These are phyloP conservation scores for Drosophila punjabiensis DNA, from an alignment of 1,140 invertebrate species.

Conservation along the genomic window DNA sequence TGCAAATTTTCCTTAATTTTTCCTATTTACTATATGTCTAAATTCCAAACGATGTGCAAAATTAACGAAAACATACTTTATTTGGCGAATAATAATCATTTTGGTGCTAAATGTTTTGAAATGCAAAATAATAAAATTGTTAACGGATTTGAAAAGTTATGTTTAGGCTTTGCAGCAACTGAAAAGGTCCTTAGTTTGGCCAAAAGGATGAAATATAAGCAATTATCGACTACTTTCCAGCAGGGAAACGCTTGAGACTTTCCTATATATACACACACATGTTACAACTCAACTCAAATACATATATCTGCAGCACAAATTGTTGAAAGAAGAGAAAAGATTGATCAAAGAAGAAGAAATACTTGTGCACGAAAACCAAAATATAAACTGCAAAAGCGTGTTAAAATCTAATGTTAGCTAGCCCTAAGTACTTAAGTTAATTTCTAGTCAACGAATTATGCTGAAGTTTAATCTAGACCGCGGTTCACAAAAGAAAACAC, in stretches of 20 bases:
- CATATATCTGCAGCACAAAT: constrained; percentile 55
- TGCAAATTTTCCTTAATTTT: constrained; percentile 70
- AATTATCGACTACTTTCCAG: constrained; percentile 49
- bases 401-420: constrained; percentile 58
- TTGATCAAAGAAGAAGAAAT: constrained; percentile 48
- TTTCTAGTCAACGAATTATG: constrained; percentile 82
- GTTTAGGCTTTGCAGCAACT: constrained; percentile 75
- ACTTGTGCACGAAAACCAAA: constrained; percentile 67
- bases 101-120: constrained; percentile 79
- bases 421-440: constrained; percentile 77
- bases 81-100: constrained; percentile 74
- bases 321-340: constrained; percentile 33
- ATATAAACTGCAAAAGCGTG: constrained; percentile 52
- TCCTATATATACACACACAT: constrained; percentile 5
- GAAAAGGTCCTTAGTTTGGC: constrained; percentile 2
- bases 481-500: constrained; percentile 28
- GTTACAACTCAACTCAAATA: constrained; percentile 19
- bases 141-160: constrained; percentile 58
- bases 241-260: constrained; percentile 39
- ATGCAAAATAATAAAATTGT: constrained; percentile 59
- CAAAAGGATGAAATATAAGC: constrained; percentile 25
- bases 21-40: constrained; percentile 59
- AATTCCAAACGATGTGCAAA: constrained; percentile 61
- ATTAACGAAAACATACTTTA: constrained; percentile 34
- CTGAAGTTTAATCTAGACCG: constrained; percentile 67